Conservation (phyloP, 1,140 invertebrate genomes). For the Dreissena rostriformis region DNA sequence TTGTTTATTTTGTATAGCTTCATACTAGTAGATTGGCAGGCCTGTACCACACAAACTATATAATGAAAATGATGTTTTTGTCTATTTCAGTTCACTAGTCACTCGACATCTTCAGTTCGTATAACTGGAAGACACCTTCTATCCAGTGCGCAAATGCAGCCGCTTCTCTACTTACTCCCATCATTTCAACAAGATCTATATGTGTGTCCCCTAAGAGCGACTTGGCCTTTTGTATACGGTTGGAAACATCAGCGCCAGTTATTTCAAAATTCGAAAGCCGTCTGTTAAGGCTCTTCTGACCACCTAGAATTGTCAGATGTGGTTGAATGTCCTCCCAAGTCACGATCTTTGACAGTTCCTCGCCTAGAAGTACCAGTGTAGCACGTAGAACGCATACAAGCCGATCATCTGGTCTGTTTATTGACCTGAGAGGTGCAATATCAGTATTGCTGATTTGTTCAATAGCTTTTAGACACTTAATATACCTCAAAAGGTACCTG, state of each 20-base stretch:
- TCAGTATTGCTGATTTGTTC: conserved; percentile 10
- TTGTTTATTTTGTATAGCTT: too few relatives aligned
- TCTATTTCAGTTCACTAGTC: too few relatives aligned
- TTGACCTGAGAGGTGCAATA: not conserved
- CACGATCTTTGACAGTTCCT: not conserved
- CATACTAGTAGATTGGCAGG: too few relatives aligned
- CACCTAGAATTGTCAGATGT: conserved; percentile 7
- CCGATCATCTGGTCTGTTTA: not conserved
- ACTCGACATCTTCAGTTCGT: not conserved
- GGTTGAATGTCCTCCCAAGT: conserved; percentile 21
- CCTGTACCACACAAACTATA: too few relatives aligned
- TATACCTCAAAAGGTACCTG: not conserved
- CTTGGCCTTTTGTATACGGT: not conserved
- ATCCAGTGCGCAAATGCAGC: conserved; percentile 29
- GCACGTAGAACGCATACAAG: conserved; percentile 2
- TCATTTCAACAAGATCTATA: not conserved
- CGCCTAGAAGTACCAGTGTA: conserved; percentile 10
- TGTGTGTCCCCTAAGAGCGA: not conserved
- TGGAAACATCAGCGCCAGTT: not conserved
- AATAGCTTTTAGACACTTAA: conserved; percentile 13
- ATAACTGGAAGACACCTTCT: conserved; percentile 3
- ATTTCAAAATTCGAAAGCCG: not conserved
- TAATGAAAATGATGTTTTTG: too few relatives aligned
- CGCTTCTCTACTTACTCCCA: conserved; percentile 5
- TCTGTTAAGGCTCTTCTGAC: not conserved